Percentiles rank a stretch among this genome's conserved stretches.
Evolutionary conservation across 2,797 vertebrate species (phyloP).

Genomic region (Macrochelys suwanniensis): DNA sequence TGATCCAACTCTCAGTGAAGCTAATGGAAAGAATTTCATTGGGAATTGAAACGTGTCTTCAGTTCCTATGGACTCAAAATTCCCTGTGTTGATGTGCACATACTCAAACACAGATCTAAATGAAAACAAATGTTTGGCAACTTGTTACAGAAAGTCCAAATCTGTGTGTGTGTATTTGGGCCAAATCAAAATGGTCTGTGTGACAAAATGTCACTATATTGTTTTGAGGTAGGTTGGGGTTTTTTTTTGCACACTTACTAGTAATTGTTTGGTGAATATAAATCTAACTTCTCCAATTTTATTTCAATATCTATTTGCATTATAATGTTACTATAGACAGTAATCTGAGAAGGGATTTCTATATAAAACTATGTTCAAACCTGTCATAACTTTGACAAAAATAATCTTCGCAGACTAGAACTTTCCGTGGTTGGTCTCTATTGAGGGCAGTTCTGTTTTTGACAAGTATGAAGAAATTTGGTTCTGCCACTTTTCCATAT

Average conservation of each 20-base stretch:
- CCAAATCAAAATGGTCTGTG: conserved; percentile 64
- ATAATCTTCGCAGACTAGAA: conserved; percentile 62
- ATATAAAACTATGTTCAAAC: conserved; percentile 17
- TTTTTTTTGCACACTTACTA: conserved; percentile 37
- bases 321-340: conserved; percentile 30
- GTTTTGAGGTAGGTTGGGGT: conserved; percentile 38
- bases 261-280: conserved; percentile 67
- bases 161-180: conserved; percentile 52
- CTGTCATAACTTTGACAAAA: conserved; percentile 68
- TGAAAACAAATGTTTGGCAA: conserved; percentile 76
- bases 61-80: conserved; percentile 66
- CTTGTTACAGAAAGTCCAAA: conserved; percentile 67
- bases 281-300: conserved; percentile 57
- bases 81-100: conserved; percentile 57
- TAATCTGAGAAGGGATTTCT: conserved; percentile 60
- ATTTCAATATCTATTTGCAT: conserved; percentile 40
- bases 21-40: conserved; percentile 50
- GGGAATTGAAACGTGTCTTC: conserved; percentile 61
- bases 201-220: conserved; percentile 63
- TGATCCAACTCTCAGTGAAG: conserved; percentile 26
- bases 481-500: conserved; percentile 54
- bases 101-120: conserved; percentile 56
- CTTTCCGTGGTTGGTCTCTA: conserved; percentile 63
- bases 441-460: conserved; percentile 30
- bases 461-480: conserved; percentile 63